Base-by-base conservation (phyloP, 2,888 invertebrate genomes). In the Acronicta leporina region DNA sequence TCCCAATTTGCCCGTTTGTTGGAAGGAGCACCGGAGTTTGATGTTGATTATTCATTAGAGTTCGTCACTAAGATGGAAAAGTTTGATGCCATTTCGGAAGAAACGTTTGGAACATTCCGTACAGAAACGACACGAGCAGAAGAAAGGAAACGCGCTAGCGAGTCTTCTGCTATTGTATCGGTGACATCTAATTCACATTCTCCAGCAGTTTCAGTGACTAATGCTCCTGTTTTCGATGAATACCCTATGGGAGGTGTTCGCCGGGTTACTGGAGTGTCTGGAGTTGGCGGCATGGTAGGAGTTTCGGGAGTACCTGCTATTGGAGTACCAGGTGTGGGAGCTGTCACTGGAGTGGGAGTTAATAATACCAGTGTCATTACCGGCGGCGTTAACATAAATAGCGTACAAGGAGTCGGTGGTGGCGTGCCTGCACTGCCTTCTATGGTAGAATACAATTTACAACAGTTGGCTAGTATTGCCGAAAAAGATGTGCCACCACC, bases 361-460 rank as follows among this genome's bases (percentile, higher is more conserved):
- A 73, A 81, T 35, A 89, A 87, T 69, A 60, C 87, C 55, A 74
- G 85, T 80, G 90, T 89, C 11, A 85, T 92, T 40, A 77, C 88
- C 35, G 88, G 89, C 13, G 90, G 90, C 14, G 91, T 89, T 4
- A 88, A 84, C 56, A 87, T 92, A 1, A 91, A 87, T 61, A 90
- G 69, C 63, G 90, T 91, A 10, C 59, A 87, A 13, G 89, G 87
- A 61, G 89, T 90, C 33, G 83, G 88, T 0, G 86, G 89, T 43
- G 89, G 92, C 13, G 91, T 92, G 41, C 84, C 89, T 25, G 83
- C 91, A 46, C 80, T 92, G 76, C 93, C 96, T 11, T 97, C 97
- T 78, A 97, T 98, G 92, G 97, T 97, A 64, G 98, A 98, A 90
- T 98, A 98, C 85, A 98, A 98, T 90, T 92, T 98, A 77, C 97